Percentiles rank a stretch among this genome's conserved stretches.
Evolutionary conservation across 2,113 vertebrate genomes (phyloP).

Genomic region (Nymphicus hollandicus): DNA sequence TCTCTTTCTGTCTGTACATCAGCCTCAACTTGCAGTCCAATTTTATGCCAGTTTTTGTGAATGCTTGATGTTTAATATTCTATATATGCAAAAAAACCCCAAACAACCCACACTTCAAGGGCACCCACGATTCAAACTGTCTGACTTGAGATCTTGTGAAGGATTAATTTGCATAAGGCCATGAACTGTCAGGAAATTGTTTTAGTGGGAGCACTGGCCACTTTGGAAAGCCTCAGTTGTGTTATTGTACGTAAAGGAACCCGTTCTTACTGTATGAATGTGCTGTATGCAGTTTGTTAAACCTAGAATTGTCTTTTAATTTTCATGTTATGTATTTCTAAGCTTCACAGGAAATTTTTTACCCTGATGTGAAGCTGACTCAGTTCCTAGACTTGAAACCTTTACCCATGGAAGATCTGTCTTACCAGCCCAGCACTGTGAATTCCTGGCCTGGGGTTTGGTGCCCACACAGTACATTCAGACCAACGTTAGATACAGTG

Average conservation of each 20-base stretch:
- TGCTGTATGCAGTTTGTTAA: neutral
- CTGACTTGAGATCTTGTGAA: neutral
- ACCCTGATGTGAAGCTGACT: neutral
- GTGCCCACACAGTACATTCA: neutral
- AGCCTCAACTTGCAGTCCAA: fast-evolving
- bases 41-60: neutral
- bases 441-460: neutral
- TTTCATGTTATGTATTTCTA: neutral
- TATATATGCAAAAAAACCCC: neutral
- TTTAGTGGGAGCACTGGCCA: neutral
- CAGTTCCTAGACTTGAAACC: neutral
- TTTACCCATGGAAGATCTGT: fast-evolving
- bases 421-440: neutral
- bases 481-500: too few relatives aligned
- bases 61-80: neutral
- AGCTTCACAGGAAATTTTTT: neutral
- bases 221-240: neutral
- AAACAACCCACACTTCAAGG: neutral
- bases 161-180: neutral
- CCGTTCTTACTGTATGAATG: neutral
- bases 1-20: neutral
- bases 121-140: fast-evolving
- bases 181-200: neutral
- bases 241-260: neutral
- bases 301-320: neutral